These are phyloP conservation scores for Oscheius onirici DNA, from an alignment of 2,888 invertebrate species.

Conservation along the genomic window DNA sequence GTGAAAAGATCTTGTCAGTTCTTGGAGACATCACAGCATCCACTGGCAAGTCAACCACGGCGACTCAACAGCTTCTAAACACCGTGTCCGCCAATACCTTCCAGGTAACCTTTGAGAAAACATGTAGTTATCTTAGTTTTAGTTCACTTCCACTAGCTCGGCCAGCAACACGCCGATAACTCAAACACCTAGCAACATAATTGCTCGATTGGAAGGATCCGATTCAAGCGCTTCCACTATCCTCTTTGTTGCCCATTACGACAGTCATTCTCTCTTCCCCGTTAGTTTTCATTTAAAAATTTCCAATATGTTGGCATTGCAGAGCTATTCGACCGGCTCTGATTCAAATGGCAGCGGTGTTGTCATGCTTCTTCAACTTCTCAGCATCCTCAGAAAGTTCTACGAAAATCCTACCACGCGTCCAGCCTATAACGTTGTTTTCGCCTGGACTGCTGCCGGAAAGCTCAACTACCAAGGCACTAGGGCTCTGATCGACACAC, in stretches of 20 bases:
- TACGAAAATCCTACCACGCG: slow-evolving; percentile 61
- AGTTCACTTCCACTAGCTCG: slow-evolving; percentile 29
- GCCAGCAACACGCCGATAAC: slow-evolving; percentile 16
- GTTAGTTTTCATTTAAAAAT: slow-evolving; percentile 76
- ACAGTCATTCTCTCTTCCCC: slow-evolving; percentile 87
- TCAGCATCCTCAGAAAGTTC: slow-evolving; percentile 79
- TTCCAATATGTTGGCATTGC: neutral
- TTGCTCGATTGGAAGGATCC: slow-evolving; percentile 51
- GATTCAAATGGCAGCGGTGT: slow-evolving; percentile 94
- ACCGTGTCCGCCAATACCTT: slow-evolving; percentile 66
- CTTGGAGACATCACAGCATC: slow-evolving; percentile 19
- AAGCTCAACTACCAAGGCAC: slow-evolving; percentile 93
- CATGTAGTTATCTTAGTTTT: neutral
- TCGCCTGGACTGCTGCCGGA: slow-evolving; percentile 89
- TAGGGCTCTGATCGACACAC: slow-evolving; percentile 94
- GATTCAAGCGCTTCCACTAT: slow-evolving; percentile 81
- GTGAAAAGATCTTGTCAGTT: slow-evolving; percentile 22
- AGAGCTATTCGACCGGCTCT: slow-evolving; percentile 87
- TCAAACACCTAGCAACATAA: slow-evolving; percentile 28
- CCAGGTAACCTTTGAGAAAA: slow-evolving; percentile 48
- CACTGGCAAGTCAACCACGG: slow-evolving; percentile 37
- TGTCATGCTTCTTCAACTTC: slow-evolving; percentile 85
- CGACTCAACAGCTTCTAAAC: slow-evolving; percentile 59
- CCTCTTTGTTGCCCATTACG: slow-evolving; percentile 90
- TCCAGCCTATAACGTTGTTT: slow-evolving; percentile 75